Evolutionary conservation across 2,888 invertebrate species (phyloP).

Genomic region (Caenorhabditis sp.): DNA sequence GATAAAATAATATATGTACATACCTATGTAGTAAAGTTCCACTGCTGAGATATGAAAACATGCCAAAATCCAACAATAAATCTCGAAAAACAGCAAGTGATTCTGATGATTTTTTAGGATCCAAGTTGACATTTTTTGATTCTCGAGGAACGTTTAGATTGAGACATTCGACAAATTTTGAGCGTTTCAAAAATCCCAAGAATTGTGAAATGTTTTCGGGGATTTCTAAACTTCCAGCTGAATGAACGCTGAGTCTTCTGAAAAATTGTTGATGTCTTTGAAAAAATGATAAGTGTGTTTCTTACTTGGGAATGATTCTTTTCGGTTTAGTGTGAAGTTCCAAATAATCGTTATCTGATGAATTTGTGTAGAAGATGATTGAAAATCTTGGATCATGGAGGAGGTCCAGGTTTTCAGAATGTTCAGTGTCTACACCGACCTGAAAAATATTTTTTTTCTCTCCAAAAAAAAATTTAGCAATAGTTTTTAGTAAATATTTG

Average conservation of each 20-base stretch:
- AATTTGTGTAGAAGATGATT: conserved; percentile 12
- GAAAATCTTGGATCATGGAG: conserved; percentile 9
- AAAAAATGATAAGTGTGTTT: background rate
- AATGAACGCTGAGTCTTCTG: conserved; percentile 7
- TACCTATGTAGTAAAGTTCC: conserved; percentile 27
- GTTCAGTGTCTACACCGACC: conserved; percentile 18
- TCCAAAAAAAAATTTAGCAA: too few relatives aligned
- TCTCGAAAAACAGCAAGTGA: conserved; percentile 16
- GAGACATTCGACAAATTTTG: conserved; percentile 15
- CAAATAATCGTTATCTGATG: conserved; percentile 11
- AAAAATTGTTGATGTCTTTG: background rate
- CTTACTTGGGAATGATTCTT: conserved; percentile 23
- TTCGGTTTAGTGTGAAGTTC: conserved; percentile 10
- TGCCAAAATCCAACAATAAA: conserved; percentile 5
- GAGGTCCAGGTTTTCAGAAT: background rate
- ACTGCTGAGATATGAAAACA: conserved; percentile 31
- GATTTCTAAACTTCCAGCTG: conserved; percentile 7
- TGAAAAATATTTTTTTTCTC: conserved; percentile 5
- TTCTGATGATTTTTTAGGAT: conserved; percentile 1
- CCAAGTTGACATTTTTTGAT: background rate
- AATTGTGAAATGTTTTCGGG: conserved; percentile 18
- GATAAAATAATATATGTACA: too few relatives aligned
- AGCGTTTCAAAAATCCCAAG: conserved; percentile 23
- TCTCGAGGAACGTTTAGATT: conserved; percentile 13
- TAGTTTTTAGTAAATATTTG: too few relatives aligned